Conservation (phyloP, 2,113 vertebrate species). For the Poeciliopsis occidentalis region DNA sequence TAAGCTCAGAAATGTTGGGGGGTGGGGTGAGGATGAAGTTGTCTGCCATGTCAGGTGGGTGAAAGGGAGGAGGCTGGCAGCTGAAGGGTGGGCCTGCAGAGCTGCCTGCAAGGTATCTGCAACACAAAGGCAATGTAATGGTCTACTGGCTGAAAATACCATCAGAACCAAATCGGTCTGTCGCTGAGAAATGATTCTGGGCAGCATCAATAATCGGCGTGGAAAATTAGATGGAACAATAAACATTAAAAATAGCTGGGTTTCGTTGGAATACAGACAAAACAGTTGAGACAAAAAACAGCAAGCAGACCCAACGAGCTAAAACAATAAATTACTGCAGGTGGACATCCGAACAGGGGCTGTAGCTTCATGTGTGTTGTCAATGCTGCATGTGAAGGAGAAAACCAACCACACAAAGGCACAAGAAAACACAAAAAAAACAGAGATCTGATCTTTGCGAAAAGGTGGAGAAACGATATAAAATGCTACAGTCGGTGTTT, state of each 20-base stretch:
- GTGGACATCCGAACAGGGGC: too few relatives aligned
- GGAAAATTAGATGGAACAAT: neutral
- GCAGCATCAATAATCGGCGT: neutral
- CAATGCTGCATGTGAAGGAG: neutral
- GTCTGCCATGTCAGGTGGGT: constrained; percentile 56
- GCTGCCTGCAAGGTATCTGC: constrained; percentile 87
- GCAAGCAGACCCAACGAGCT: neutral
- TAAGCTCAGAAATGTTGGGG: constrained; percentile 86
- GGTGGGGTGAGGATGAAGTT: constrained; percentile 86
- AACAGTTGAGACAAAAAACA: neutral
- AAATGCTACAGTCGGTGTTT: neutral
- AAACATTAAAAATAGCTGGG: neutral
- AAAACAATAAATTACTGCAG: neutral
- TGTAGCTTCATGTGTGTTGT: too few relatives aligned
- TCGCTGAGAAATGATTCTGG: neutral
- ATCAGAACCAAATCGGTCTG: neutral
- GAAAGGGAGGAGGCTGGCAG: constrained; percentile 59
- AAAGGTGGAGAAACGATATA: neutral
- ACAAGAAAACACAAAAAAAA: neutral
- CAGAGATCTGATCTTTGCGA: neutral
- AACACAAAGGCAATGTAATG: constrained; percentile 74
- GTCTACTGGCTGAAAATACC: constrained; percentile 36
- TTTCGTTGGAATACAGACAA: neutral
- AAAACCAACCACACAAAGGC: neutral
- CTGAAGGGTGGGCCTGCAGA: constrained; percentile 66